A percentile compares a stretch with the other conserved stretches of the same genome.
Conservation (phyloP, 2,797 vertebrate genomes). For the Cuculus canorus region DNA sequence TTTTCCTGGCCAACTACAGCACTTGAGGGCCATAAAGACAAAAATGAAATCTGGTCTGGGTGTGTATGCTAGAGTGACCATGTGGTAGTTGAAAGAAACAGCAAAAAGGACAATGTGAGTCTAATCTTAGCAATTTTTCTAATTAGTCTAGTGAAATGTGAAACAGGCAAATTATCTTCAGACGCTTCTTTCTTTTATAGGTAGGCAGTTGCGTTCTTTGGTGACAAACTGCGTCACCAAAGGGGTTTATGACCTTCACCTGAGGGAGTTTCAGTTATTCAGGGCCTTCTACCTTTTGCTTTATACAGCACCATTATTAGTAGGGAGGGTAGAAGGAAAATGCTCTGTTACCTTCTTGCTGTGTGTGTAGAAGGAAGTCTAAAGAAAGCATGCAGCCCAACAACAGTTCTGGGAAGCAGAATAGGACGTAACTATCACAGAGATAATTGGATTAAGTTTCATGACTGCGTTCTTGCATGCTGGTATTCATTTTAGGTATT, state of each 20-base stretch:
- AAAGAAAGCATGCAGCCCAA: neutral
- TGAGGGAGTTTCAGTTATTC: neutral
- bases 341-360: neutral
- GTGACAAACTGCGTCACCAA: neutral
- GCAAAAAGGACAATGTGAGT: neutral
- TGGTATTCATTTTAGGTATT: neutral
- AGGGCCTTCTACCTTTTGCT: neutral
- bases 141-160: neutral
- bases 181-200: neutral
- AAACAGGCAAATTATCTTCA: neutral
- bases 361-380: neutral
- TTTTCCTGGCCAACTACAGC: neutral
- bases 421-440: neutral
- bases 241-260: neutral
- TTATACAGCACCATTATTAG: neutral
- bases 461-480: neutral
- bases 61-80: fast-evolving
- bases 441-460: neutral
- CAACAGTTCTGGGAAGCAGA: neutral
- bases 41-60: neutral
- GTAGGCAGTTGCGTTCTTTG: neutral
- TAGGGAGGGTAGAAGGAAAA: neutral
- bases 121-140: neutral
- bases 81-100: neutral
- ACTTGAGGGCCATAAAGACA: neutral